Conservation (phyloP, 2,797 vertebrate genomes). For the Percopsis omiscomaycus region DNA sequence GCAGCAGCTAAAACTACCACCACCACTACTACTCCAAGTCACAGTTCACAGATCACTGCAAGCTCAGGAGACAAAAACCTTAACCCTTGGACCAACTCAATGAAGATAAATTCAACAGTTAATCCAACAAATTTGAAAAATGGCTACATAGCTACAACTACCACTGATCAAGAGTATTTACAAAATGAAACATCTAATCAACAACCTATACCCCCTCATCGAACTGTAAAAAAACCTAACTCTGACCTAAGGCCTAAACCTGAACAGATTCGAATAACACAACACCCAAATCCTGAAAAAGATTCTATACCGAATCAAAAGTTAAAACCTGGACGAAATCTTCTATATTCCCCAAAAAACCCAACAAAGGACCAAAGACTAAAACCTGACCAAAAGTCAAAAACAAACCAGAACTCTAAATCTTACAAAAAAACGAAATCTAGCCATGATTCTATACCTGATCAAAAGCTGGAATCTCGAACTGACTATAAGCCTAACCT, state of each 20-base stretch:
- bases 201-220: constrained; percentile 30
- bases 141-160: background rate
- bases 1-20: constrained; percentile 9
- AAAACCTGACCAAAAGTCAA: background rate
- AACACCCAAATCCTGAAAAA: constrained; percentile 10
- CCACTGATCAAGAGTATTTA: constrained; percentile 1
- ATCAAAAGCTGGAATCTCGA: background rate
- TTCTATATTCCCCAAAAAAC: too few species aligned
- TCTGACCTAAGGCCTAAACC: constrained; percentile 24
- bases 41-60: constrained; percentile 26
- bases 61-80: constrained; percentile 10
- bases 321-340: constrained; percentile 2
- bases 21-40: constrained; percentile 13
- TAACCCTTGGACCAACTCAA: constrained; percentile 28
- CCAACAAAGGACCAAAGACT: too few species aligned
- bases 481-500: background rate
- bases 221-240: constrained; percentile 16
- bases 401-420: background rate
- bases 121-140: constrained; percentile 1
- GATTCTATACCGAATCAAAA: background rate
- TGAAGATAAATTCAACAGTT: constrained; percentile 37
- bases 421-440: background rate
- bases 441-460: background rate
- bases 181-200: constrained; percentile 36
- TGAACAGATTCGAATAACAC: constrained; percentile 13